A percentile compares a stretch with the other conserved stretches of the same genome.
phyloP scores from a whole-genome alignment of 1,140 invertebrate species.

The Zophobas morio region DNA sequence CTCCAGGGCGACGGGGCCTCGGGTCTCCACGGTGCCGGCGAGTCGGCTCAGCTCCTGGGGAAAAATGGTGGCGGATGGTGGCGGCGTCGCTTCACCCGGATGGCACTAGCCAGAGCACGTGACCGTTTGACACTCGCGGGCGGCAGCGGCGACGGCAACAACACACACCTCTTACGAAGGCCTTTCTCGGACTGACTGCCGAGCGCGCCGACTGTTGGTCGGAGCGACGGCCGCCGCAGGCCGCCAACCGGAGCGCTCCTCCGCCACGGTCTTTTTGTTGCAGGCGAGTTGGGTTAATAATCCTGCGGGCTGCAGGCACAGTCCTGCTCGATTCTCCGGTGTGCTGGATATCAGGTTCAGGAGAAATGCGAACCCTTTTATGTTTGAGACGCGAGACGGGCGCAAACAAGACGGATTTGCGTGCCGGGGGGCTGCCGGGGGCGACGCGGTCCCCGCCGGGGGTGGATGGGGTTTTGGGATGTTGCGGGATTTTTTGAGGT shows the following conservation, averaged over 20 bases:
- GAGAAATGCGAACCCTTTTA: conserved; percentile 52
- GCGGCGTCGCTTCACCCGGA: conserved; percentile 7
- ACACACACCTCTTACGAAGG: conserved; percentile 44
- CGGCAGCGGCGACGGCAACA: conserved; percentile 9
- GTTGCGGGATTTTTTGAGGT: no score
- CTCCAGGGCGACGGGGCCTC: conserved; percentile 71
- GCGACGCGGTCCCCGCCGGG: not conserved
- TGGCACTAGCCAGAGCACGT: conserved; percentile 13
- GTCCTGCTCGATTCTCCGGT: conserved; percentile 54
- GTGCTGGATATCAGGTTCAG: conserved; percentile 52
- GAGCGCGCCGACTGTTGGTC: conserved; percentile 37
- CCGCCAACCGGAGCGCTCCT: conserved; percentile 52
- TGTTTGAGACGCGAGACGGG: conserved; percentile 40
- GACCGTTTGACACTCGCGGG: conserved; percentile 29
- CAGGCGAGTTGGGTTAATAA: conserved; percentile 59
- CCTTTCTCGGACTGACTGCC: conserved; percentile 50
- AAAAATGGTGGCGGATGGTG: conserved; percentile 56
- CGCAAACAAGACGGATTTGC: not conserved
- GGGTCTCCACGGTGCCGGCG: conserved; percentile 65
- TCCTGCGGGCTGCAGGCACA: conserved; percentile 53
- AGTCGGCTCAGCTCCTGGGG: conserved; percentile 57
- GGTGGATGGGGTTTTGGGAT: not conserved
- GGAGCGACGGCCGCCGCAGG: conserved; percentile 42
- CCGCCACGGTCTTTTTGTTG: conserved; percentile 50
- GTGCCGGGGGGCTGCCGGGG: not conserved